These are phyloP conservation scores for Kryptolebias marmoratus DNA, from an alignment of 2,113 vertebrate genomes.

Conservation along the genomic window DNA sequence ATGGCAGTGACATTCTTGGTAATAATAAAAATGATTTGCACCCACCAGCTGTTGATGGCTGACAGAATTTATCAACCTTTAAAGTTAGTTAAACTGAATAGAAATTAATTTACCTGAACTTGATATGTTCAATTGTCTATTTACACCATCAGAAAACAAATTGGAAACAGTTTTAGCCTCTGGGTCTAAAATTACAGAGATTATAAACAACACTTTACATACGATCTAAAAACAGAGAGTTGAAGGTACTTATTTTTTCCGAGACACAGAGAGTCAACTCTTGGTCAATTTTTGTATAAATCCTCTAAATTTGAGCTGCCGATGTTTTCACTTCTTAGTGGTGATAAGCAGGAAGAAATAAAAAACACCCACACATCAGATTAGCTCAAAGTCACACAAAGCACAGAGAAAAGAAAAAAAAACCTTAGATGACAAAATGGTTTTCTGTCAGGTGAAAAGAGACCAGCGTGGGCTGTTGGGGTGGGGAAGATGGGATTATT, in stretches of 20 bases:
- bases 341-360: slow-evolving; percentile 33
- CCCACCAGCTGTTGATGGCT: background rate
- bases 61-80: slow-evolving; percentile 6
- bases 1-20: slow-evolving; percentile 35
- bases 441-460: slow-evolving; percentile 11
- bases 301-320: slow-evolving; percentile 26
- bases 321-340: slow-evolving; percentile 41
- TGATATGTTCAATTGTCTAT: background rate
- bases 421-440: slow-evolving; percentile 40
- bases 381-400: slow-evolving; percentile 36
- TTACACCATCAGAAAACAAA: slow-evolving; percentile 2
- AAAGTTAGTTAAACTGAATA: slow-evolving; percentile 15
- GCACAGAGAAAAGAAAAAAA: slow-evolving; percentile 16
- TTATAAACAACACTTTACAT: no score
- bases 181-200: no score
- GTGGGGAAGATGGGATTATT: slow-evolving; percentile 46
- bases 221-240: background rate
- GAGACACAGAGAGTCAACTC: slow-evolving; percentile 32
- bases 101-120: slow-evolving; percentile 24
- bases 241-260: slow-evolving; percentile 25
- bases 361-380: slow-evolving; percentile 56
- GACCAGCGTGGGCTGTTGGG: slow-evolving; percentile 25
- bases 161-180: no score
- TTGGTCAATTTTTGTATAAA: slow-evolving; percentile 20
- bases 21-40: slow-evolving; percentile 40